phyloP scores from a whole-genome alignment of 2,888 invertebrate genomes.

The Drosophila neonasuta region DNA sequence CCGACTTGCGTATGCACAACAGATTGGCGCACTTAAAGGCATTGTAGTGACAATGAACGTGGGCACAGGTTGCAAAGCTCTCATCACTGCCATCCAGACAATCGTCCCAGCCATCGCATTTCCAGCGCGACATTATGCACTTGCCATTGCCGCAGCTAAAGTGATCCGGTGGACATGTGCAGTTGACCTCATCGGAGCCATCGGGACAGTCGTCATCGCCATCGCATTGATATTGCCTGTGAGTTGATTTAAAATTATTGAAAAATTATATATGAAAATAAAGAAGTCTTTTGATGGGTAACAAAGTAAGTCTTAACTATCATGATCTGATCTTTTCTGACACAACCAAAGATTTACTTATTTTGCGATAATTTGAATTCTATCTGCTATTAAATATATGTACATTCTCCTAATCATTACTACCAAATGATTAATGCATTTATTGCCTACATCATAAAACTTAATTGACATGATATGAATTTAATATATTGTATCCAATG shows the following conservation, averaged over 20 bases:
- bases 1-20: slow-evolving; percentile 85
- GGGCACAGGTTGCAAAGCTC: slow-evolving; percentile 84
- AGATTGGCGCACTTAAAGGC: slow-evolving; percentile 81
- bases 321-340: too few relatives aligned
- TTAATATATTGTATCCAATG: too few relatives aligned
- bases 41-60: slow-evolving; percentile 84
- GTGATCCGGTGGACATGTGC: slow-evolving; percentile 82
- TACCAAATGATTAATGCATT: too few relatives aligned
- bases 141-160: slow-evolving; percentile 83
- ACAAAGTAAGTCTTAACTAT: too few relatives aligned
- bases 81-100: slow-evolving; percentile 92
- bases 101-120: slow-evolving; percentile 92
- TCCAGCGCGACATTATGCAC: slow-evolving; percentile 90
- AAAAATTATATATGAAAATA: background rate
- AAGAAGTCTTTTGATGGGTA: too few relatives aligned
- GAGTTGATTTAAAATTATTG: background rate
- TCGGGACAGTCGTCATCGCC: slow-evolving; percentile 90
- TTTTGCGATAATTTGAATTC: too few relatives aligned
- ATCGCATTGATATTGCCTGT: slow-evolving; percentile 85
- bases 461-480: too few relatives aligned
- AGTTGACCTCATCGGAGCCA: slow-evolving; percentile 86
- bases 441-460: too few relatives aligned
- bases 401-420: too few relatives aligned
- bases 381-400: too few relatives aligned
- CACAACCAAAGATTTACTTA: too few relatives aligned